phyloP scores from a whole-genome alignment of 2,113 vertebrate genomes.

The chimpanzee (Pan troglodytes) region DNA sequence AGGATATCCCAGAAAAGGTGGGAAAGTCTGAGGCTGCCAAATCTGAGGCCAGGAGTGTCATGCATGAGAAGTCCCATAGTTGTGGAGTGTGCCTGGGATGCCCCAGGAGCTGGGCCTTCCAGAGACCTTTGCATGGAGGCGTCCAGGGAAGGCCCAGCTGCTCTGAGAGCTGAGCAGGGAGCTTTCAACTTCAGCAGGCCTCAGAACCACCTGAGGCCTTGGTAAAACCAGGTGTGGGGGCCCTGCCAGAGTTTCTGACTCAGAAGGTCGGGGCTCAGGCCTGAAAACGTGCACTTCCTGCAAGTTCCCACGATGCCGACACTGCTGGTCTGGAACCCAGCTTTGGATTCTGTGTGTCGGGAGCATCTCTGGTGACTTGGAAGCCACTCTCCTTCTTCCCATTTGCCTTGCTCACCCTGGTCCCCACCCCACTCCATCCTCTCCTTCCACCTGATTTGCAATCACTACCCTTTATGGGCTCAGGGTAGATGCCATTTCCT shows the following conservation, averaged over 20 bases:
- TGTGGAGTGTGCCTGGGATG: accelerated
- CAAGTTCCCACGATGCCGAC: too few species aligned
- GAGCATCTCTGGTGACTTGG: neutral
- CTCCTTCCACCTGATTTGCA: too few species aligned
- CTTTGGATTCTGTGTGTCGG: too few species aligned
- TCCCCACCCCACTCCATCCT: neutral
- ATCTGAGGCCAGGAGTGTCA: neutral
- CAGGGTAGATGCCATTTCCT: accelerated
- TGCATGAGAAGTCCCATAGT: neutral
- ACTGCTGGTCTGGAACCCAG: neutral
- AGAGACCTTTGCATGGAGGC: neutral
- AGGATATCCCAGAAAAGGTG: neutral
- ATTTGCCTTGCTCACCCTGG: neutral
- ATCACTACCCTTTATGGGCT: neutral
- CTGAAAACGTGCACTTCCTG: neutral
- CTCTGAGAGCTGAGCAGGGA: neutral
- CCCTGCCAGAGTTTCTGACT: neutral
- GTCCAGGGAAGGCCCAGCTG: accelerated
- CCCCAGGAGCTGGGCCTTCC: neutral
- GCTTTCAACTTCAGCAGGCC: neutral
- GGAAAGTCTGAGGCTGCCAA: neutral
- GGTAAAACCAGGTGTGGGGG: too few species aligned
- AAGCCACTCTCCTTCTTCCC: neutral
- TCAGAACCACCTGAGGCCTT: accelerated
- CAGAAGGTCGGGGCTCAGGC: accelerated